Percentiles rank a stretch among this genome's conserved stretches.
These are phyloP conservation scores for Saccostrea glomerata DNA, from an alignment of 1,140 invertebrate genomes.

Conservation along the genomic window DNA sequence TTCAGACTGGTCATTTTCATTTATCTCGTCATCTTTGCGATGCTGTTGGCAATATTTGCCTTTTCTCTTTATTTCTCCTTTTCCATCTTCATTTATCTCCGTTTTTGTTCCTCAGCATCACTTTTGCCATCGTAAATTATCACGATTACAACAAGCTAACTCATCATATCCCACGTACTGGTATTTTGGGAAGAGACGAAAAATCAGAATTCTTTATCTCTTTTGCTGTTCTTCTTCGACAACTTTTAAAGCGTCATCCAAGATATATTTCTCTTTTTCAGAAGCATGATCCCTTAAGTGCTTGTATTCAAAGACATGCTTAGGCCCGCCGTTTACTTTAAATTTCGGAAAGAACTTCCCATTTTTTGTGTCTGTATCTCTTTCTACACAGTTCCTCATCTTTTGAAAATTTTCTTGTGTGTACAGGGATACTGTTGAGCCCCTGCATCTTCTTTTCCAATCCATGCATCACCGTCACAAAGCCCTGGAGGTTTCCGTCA, in stretches of 20 bases:
- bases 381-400: neutral
- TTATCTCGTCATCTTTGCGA: neutral
- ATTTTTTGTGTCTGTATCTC: neutral
- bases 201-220: neutral
- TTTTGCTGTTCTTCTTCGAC: neutral
- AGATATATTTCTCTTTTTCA: neutral
- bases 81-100: neutral
- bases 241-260: neutral
- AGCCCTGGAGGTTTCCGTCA: neutral
- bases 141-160: neutral
- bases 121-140: neutral
- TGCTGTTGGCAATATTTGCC: neutral
- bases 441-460: neutral
- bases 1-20: neutral
- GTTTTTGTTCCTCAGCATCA: neutral
- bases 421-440: neutral
- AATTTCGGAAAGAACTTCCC: neutral
- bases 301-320: neutral
- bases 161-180: neutral
- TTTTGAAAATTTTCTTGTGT: neutral
- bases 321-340: neutral
- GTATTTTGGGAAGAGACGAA: neutral
- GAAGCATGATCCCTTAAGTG: no score
- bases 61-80: neutral
- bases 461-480: neutral